A percentile compares a stretch with the other conserved stretches of the same genome.
Evolutionary conservation across 2,888 invertebrate genomes (phyloP).

Genomic region (Petrophora chlorosata): DNA sequence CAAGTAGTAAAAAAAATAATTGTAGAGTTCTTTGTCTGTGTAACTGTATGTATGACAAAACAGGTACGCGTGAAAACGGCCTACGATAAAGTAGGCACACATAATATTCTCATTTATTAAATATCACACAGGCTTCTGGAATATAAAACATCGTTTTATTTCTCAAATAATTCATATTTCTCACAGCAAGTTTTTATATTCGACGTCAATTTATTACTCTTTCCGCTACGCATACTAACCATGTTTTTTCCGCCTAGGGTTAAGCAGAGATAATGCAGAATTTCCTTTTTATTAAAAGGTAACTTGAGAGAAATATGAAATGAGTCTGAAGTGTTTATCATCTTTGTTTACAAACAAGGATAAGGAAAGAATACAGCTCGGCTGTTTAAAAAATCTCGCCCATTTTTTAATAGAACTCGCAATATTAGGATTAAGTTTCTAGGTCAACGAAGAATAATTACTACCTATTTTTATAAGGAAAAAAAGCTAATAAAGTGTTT

Average conservation of each 20-base stretch:
- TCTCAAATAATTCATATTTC: slow-evolving; percentile 15
- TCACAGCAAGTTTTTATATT: slow-evolving; percentile 10
- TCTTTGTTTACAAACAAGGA: neutral
- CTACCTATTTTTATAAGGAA: no score
- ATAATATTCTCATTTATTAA: neutral
- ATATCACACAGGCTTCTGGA: slow-evolving; percentile 3
- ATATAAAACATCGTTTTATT: slow-evolving; percentile 12
- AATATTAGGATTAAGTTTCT: no score
- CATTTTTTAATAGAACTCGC: no score
- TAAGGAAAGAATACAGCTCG: no score
- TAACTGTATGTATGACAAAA: no score
- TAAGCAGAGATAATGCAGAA: slow-evolving; percentile 3
- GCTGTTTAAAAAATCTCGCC: no score
- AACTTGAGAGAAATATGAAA: slow-evolving; percentile 1
- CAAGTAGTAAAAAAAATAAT: no score
- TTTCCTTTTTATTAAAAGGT: slow-evolving; percentile 15
- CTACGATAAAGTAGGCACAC: no score
- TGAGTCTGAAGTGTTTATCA: neutral
- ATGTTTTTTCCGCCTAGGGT: slow-evolving; percentile 3
- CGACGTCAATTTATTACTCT: slow-evolving; percentile 26
- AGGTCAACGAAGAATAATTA: no score
- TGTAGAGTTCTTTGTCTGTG: no score
- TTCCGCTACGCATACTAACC: slow-evolving; percentile 28
- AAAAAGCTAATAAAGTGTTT: no score
- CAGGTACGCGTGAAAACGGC: no score